Percentiles rank a stretch among this genome's conserved stretches.
These are phyloP conservation scores for Salvator merianae DNA, from an alignment of 2,113 vertebrate species.

Conservation along the genomic window DNA sequence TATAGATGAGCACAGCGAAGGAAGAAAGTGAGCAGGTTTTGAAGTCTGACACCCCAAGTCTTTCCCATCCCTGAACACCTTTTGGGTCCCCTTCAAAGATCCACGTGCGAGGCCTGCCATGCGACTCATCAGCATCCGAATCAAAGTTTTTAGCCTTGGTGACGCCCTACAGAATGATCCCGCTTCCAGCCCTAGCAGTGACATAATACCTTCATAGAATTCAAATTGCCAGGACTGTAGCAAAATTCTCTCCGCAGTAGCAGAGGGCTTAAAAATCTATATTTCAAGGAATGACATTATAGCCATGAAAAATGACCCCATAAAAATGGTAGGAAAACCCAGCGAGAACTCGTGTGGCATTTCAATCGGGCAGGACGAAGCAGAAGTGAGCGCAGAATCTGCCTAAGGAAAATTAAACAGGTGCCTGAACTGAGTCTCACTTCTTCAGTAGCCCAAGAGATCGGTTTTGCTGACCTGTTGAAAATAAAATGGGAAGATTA, in stretches of 20 bases:
- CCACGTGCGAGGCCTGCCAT: not conserved
- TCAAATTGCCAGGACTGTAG: not conserved
- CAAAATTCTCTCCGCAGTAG: not conserved
- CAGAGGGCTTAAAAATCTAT: not conserved
- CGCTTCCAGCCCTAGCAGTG: not conserved
- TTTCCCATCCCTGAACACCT: too few relatives aligned
- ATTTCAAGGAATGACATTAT: slow-evolving; percentile 52
- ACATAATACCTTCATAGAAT: not conserved
- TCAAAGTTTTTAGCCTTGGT: not conserved
- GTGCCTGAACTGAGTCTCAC: not conserved
- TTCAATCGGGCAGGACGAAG: not conserved
- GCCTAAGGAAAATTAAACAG: not conserved
- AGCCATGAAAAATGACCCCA: slow-evolving; percentile 48
- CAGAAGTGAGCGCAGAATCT: not conserved
- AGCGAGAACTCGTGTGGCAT: slow-evolving; percentile 41
- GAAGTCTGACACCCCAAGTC: not conserved
- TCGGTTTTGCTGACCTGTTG: not conserved
- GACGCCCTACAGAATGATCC: too few relatives aligned
- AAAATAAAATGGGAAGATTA: slow-evolving; percentile 27
- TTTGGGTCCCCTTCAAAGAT: not conserved
- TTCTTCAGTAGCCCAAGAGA: not conserved
- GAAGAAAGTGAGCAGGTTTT: not conserved
- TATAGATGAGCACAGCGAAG: not conserved
- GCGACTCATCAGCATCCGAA: not conserved
- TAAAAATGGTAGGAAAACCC: slow-evolving; percentile 20